Evolutionary conservation across 1,140 invertebrate species (phyloP), one percentile per base, ranked within the genome.

Genomic region (Solen grandis): DNA sequence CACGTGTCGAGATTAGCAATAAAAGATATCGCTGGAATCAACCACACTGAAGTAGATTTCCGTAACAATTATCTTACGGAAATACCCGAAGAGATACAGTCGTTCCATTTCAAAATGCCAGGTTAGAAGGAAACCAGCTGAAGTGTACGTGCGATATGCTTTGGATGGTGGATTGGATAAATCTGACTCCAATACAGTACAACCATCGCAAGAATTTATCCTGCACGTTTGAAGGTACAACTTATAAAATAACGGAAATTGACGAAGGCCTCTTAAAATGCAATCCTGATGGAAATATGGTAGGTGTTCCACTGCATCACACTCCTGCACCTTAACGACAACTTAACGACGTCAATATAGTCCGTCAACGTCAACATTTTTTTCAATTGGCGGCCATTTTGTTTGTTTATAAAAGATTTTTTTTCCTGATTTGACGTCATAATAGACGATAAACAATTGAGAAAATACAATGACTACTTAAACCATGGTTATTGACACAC

Each of bases 101-200:
- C 63, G 22, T 80, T 2, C 63, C 63, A 50, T 80, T 63, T 50
- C 25, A 65, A 52, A 31, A 80, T 36, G 60, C 68, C 0, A 22
- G 14, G 1, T 54, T 80, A 4, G 5, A 63, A 29, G 68, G 35
- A 29, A 80, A 80, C 29, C 5, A 5, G 13, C 29, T 80, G 3
- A 33, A 35, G 65, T 80, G 77, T 63, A 25, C 57, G 1, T 80
- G 77, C 41, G 50, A 80, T 22, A 80, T 80, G 77, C 38, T 73
- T 2, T 80, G 77, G 77, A 80, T 80, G 77, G 68, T 65, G 4
- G 77, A 73, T 31, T 80, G 77, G 77, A 73, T 80, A 33, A 73
- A 65, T 27, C 19, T 60, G 2, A 27, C 19, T 1, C 19, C 19
- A 29, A 29, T 19, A 2, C 29, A 60, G 41, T 46, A 46, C 19